Base-by-base conservation (phyloP, 2,888 invertebrate genomes). In the Colostygia pectinataria region DNA sequence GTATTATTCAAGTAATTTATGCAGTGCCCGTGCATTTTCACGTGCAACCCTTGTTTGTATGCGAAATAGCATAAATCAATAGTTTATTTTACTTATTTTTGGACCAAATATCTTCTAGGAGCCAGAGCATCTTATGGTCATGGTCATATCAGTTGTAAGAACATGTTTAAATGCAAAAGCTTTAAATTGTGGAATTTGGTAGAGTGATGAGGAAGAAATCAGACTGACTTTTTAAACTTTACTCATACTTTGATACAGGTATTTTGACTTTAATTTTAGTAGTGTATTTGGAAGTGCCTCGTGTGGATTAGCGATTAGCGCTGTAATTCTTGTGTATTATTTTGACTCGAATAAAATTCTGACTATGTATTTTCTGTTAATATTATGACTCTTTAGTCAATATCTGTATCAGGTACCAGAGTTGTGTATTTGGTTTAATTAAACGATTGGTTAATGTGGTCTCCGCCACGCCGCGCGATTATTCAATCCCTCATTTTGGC, bases 211-310 rank as follows among this genome's bases (percentile, higher is more conserved):
- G 73, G 77, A 82, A 74, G 75, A 78, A 70, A 80, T 83, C 80
- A 85, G 88, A 89, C 88, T 89, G 87, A 88, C 79, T 80, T 82
- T 84, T 20, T 73, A 74, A 79, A 74, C 73, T 82, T 80, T 80
- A 84, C 83, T 82, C 78, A 71, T 83, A 79, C 81, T 78, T 78
- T 76, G 81, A 80, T 87, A 85, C 86, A 87, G 87, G 82, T 85
- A 77, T 72, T 75, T 73, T 74, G 84, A 82, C 80, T 78, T 72
- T 74, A 73, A 71, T 74, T 69, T 66, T 63, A 59, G 62, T 71
- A 77, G 69, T 65, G 59, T 70, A 68, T 65, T 70, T 57, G 65
- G 42, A 75, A 77, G 78, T 76, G 76, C 74, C 74, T 78, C 61
- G 55, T 55, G 65, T 53, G 61, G 62, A 53, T 42, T 57, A 56